Evolutionary conservation across 2,113 vertebrate genomes (phyloP), one percentile per base, ranked within the genome.

Genomic region (Polyodon spathula): DNA sequence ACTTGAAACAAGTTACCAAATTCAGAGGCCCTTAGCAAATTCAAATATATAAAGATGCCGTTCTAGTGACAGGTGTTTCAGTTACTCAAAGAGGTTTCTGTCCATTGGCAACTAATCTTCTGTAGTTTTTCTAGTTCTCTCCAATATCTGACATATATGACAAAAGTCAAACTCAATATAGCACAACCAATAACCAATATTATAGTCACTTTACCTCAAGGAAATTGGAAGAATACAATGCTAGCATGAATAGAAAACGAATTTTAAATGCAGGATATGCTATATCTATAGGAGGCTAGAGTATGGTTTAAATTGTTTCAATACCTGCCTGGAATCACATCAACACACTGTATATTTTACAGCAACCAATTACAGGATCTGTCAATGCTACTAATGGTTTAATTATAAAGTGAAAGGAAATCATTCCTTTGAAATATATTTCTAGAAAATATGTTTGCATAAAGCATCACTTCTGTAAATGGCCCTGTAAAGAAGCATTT

Each of bases 321-420:
- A n/a, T 48, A 48, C n/a, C 5, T 9, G 44, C 3, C 44, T 48
- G 9, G 9, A n/a, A 48, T 48, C 44, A n/a, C 44, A 15, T 17
- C 51, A 15, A 39, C 7, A 9, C n/a, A n/a, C n/a, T n/a, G n/a
- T n/a, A 42, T 43, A 14, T 58, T 43, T 39, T 40, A 41, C 4
- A 11, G n/a, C 3, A 58, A 3, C 10, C 40, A 10, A 27, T 44
- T 27, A 59, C n/a, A 44, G 9, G 14, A 59, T 14, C 41, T 43
- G 40, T 46, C 14, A 48, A 60, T 12, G 12, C 5, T 17, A 60
- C 27, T 60, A 60, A 60, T 60, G 42, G 43, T 38, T 60, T 60
- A 48, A 60, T 60, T 60, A 37, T 46, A 48, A 15, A 60, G 17
- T 43, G 15, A 48, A 43, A 58, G 40, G 8, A 58, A 43, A 43